Conservation (phyloP, 1,140 invertebrate genomes). For the Triops longicaudatus region DNA sequence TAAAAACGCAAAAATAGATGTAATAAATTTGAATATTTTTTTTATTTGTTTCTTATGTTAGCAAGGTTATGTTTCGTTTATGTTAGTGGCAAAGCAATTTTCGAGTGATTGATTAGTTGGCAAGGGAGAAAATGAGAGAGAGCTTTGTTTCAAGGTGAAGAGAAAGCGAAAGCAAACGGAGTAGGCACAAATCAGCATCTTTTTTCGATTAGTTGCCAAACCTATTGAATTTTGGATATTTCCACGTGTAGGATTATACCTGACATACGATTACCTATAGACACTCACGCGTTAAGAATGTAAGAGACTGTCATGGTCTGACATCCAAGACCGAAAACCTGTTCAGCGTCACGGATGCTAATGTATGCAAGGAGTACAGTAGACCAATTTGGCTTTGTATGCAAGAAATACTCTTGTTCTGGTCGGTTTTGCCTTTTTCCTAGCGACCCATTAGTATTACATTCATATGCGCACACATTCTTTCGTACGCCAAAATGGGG, state of each 20-base stretch:
- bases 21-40: no score
- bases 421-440: neutral
- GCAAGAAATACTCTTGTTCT: neutral
- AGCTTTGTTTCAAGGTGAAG: neutral
- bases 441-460: neutral
- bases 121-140: no score
- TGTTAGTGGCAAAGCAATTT: no score
- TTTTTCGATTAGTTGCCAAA: neutral
- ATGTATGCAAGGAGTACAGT: conserved; percentile 8
- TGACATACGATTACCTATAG: no score
- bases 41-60: no score
- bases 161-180: neutral
- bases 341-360: neutral
- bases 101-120: no score
- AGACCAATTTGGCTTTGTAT: neutral
- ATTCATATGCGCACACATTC: neutral
- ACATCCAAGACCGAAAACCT: neutral
- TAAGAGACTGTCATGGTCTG: no score
- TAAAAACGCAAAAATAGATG: no score
- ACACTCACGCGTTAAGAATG: no score
- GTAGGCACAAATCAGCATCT: neutral
- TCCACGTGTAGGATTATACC: neutral
- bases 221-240: neutral
- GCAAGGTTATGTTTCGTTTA: no score
- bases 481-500: neutral